Percentiles rank a stretch among this genome's conserved stretches.
These are phyloP conservation scores for Embiotoca jacksoni DNA, from an alignment of 2,113 vertebrate species.

Conservation along the genomic window DNA sequence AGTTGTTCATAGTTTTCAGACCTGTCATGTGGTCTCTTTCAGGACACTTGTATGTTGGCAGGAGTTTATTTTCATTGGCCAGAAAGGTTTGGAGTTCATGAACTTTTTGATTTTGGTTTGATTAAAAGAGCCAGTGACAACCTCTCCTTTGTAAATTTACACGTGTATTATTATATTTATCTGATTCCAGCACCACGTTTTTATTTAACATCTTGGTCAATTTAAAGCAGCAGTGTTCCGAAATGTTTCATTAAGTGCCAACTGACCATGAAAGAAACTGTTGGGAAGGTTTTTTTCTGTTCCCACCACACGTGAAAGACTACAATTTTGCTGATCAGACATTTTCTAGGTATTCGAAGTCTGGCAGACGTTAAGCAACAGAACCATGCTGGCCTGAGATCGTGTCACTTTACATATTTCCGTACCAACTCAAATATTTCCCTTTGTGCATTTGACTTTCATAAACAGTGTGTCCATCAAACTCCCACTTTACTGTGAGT, in stretches of 20 bases:
- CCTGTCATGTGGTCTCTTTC: conserved; percentile 45
- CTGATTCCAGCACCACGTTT: not conserved
- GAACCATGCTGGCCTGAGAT: not conserved
- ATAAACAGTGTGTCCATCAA: not conserved
- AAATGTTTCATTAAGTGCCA: no score
- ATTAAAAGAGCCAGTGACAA: conserved; percentile 2
- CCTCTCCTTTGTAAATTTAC: not conserved
- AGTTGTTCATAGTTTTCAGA: conserved; percentile 30
- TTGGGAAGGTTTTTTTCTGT: not conserved
- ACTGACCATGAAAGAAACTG: not conserved
- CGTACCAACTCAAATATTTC: not conserved
- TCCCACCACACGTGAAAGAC: not conserved
- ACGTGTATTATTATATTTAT: conserved; percentile 1
- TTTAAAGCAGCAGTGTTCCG: no score
- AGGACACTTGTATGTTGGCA: conserved; percentile 19
- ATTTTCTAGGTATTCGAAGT: not conserved
- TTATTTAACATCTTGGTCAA: no score
- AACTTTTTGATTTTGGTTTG: conserved; percentile 19
- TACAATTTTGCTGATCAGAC: not conserved
- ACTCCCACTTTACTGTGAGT: not conserved
- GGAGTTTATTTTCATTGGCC: conserved; percentile 4
- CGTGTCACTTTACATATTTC: not conserved
- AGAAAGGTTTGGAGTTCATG: conserved; percentile 19
- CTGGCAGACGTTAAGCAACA: not conserved
- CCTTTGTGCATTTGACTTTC: not conserved